phyloP scores from a whole-genome alignment of 2,797 vertebrate genomes.

The Hozukius guyotensis region DNA sequence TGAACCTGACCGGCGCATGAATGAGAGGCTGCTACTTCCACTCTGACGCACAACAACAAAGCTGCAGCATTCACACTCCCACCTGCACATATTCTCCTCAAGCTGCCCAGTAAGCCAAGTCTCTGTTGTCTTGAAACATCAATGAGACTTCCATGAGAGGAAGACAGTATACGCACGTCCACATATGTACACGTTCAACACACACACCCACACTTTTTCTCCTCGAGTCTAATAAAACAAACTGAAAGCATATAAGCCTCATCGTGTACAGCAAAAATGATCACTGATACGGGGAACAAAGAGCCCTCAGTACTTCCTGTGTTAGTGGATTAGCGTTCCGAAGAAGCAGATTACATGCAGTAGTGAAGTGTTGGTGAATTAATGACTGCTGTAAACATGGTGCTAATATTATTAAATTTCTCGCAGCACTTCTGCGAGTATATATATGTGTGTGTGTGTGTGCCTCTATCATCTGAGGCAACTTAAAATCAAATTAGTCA shows the following conservation, averaged over 20 bases:
- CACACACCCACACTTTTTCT: background rate
- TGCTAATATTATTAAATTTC: background rate
- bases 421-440: background rate
- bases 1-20: background rate
- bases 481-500: background rate
- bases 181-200: background rate
- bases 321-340: conserved; percentile 10
- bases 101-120: background rate
- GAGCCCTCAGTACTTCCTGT: conserved; percentile 15
- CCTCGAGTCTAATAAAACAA: background rate
- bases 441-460: too few relatives aligned
- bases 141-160: background rate
- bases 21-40: background rate
- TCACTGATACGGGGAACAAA: background rate
- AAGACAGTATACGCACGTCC: background rate
- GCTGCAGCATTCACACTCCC: background rate
- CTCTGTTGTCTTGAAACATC: background rate
- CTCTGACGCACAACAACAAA: background rate
- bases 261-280: background rate
- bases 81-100: background rate
- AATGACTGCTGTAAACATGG: background rate
- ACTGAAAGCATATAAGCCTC: background rate
- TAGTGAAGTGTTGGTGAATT: background rate
- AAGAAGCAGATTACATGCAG: conserved; percentile 2
- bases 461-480: background rate